Evolutionary conservation across 2,888 invertebrate genomes (phyloP), one percentile per base, ranked within the genome.

Genomic region (Lordiphosa andalusiaca): DNA sequence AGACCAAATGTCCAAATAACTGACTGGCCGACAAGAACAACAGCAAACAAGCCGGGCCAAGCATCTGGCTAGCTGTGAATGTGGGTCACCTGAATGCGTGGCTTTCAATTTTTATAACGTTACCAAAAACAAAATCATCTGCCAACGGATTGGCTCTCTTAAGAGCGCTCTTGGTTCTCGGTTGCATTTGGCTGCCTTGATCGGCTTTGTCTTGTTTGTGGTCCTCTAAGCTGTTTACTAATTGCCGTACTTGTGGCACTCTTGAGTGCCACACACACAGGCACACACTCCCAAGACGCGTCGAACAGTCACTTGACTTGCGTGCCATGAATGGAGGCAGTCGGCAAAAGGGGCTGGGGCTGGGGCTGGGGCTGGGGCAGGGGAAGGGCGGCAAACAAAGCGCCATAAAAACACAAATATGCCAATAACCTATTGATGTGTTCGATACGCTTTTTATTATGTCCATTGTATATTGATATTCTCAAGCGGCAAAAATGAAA

Each of bases 101-200:
- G 80, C 80, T 81, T 81, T 81, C 80, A 83, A 66, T 81, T 81
- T 80, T 83, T 83, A 81, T 80, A 74, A 68, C 70, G 83, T 67
- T 83, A 70, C 64, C 69, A 55, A 73, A 73, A 67, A 64, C 36
- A 35, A 42, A 53, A 30, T 35, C 58, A 42, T 60, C 60, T 39
- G 54, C 51, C 7, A 7, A 7, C 30, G 9, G 7, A 30, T 30
- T 30, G 30, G 9, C 30, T 30, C 30, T 30, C 30, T 30, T 30
- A 30, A 39, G 37, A 49, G 39, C 42, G 55, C 49, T 63, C 19
- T 39, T 69, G 39, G 19, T 21, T 62, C 25, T 39, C n/a, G 25
- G 23, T 5, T 25, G 25, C 7, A 25, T 23, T 23, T 23, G 25
- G 25, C 6, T 2, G 25, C 2, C 6, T 6, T 9, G 30, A 30